Base-by-base conservation (phyloP, 1,140 invertebrate genomes). In the Neodiprion fabricii region DNA sequence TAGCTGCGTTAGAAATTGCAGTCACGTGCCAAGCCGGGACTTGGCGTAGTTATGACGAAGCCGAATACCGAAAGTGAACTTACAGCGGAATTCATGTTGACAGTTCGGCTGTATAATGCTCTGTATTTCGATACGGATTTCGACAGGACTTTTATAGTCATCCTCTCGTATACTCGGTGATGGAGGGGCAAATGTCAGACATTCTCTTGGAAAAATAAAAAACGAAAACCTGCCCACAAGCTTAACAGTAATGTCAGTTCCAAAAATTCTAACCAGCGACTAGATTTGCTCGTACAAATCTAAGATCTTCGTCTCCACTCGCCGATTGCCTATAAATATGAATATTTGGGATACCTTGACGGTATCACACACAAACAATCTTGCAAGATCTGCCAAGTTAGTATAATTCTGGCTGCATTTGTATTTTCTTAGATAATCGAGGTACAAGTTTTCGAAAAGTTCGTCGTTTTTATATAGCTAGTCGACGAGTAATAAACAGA, bases 151-250 rank as follows among this genome's bases (percentile, higher is more conserved):
- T 61, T 61, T 61, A 61, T 61, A 61, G n/a, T 17, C 53, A 40
- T 40, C 53, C 8, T 61, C 11, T 61, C n/a, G 11, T 4, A 61
- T 61, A 61, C 11, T 61, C n/a, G 11, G 5, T 12, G 8, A 9
- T 61, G 53, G 53, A 61, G 53, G 53, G 53, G 53, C 53, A 61
- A 61, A 61, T 61, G 53, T 61, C 53, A 61, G n/a, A 9, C 53
- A 61, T 14, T 17, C 53, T 61, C 53, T 61, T 17, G 53, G 9
- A 12, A 61, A 14, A 61, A 17, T 61, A 61, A 4, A 12, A 17
- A 61, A 61, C n/a, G 4, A 17, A 61, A 61, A 40, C 28, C 9
- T 61, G 53, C 11, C 9, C 9, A 5, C 5, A 61, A 61, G 8
- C 9, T 61, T 61, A 8, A 40, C 5, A 2, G 28, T 40, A 40